Conservation (phyloP, 2,888 invertebrate species). For the Machimus rusticus region DNA sequence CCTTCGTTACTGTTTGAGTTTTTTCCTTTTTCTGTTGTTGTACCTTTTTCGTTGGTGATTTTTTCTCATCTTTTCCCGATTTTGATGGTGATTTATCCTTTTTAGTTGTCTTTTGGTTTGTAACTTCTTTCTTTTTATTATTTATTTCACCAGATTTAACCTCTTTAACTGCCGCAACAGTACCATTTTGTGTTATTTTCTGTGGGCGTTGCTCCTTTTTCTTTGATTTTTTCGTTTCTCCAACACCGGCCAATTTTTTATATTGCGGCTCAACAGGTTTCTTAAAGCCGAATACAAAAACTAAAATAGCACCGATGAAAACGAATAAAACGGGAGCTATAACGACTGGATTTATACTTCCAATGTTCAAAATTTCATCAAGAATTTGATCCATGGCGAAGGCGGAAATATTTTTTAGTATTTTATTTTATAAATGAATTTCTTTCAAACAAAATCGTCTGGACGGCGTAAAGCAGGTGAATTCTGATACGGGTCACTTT, state of each 20-base stretch:
- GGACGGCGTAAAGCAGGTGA: background rate
- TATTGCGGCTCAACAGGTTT: constrained; percentile 41
- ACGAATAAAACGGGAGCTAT: constrained; percentile 33
- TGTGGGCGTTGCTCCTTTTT: background rate
- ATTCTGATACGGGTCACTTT: background rate
- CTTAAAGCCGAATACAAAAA: constrained; percentile 43
- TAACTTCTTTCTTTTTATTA: background rate
- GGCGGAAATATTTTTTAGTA: background rate
- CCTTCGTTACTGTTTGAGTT: background rate
- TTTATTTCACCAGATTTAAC: background rate
- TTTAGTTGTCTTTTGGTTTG: background rate
- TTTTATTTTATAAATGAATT: background rate
- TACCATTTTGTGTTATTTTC: background rate
- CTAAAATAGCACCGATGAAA: constrained; percentile 38
- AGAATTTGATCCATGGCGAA: constrained; percentile 14
- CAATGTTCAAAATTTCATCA: background rate
- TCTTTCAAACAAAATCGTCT: background rate
- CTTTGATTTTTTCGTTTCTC: background rate
- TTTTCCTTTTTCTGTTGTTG: background rate
- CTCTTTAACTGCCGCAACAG: background rate
- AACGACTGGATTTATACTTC: background rate
- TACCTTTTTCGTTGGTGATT: background rate
- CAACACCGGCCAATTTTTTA: background rate
- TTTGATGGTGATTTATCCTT: background rate
- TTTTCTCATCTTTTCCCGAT: background rate